Evolutionary conservation across 2,888 invertebrate species (phyloP), one percentile per base, ranked within the genome.

Genomic region (Nematopogon swammerdamellus): DNA sequence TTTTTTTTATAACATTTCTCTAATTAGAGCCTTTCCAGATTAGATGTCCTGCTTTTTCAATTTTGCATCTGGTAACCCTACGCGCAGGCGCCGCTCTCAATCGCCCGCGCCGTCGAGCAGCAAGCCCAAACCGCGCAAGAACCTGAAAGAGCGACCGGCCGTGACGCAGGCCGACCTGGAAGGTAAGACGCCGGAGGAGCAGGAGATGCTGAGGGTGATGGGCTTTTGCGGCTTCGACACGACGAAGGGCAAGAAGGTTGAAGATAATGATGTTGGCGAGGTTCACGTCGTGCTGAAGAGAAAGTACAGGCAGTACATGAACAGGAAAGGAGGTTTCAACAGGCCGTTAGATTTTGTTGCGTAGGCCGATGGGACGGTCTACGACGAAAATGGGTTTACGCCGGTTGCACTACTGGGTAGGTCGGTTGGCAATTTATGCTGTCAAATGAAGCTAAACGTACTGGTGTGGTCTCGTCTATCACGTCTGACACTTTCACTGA

Each of bases 301-400:
- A 60, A 95, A 97, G 76, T 97, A 97, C 70, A 87, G 97, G 60
- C 98, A 99, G 76, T 99, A 99, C 68, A 99, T 99, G 99, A 99
- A 99, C 74, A 85, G 99, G 54, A 95, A 97, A 73, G 99, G 99
- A 55, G 99, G 98, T 50, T 99, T 99, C 75, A 99, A 99, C 74
- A 84, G 98, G 65, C 98, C 98, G 43, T 77, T 99, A 56, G 98
- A 99, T 74, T 96, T 96, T 79, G 95, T 97, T 56, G 95, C 95
- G 56, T 95, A 81, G 8, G 14, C 14, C 36, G 14, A 6, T 14
- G 11, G 36, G 25, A 10, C 25, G n/a, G n/a, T n/a, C n/a, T n/a
- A n/a, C n/a, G n/a, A n/a, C n/a, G n/a, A n/a, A n/a, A n/a, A n/a
- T n/a, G 8, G 25, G 4, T 25, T 25, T 25, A 25, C 4, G 25